These are phyloP conservation scores for Meteorus sp. DNA, from an alignment of 1,140 invertebrate genomes.

Conservation along the genomic window DNA sequence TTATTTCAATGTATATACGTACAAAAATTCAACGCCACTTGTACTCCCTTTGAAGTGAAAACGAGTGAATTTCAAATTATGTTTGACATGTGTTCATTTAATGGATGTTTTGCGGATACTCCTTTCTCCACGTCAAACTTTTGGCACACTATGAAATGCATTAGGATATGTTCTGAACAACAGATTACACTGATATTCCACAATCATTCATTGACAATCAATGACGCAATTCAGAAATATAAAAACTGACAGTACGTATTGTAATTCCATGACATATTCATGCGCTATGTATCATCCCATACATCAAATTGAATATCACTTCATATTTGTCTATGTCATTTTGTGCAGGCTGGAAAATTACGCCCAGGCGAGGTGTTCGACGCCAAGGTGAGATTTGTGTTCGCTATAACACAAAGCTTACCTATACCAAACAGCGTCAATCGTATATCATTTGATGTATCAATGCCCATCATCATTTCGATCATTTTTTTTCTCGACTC, in stretches of 20 bases:
- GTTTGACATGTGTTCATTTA: too few species aligned
- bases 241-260: too few species aligned
- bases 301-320: constrained; percentile 28
- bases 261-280: too few species aligned
- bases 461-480: background rate
- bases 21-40: constrained; percentile 1
- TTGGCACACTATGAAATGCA: too few species aligned
- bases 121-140: background rate
- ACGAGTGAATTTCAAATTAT: too few species aligned
- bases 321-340: constrained; percentile 53
- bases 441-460: background rate
- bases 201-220: too few species aligned
- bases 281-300: too few species aligned
- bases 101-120: background rate
- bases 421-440: constrained; percentile 36
- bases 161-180: too few species aligned
- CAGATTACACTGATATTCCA: too few species aligned
- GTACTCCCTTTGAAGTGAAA: too few species aligned
- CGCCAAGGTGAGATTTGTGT: constrained; percentile 75
- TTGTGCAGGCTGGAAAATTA: constrained; percentile 70
- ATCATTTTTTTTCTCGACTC: background rate
- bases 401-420: constrained; percentile 65
- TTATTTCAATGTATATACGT: too few species aligned
- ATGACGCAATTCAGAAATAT: too few species aligned
- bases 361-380: constrained; percentile 78